phyloP scores from a whole-genome alignment of 2,888 invertebrate species.

The Aporophyla nigra region DNA sequence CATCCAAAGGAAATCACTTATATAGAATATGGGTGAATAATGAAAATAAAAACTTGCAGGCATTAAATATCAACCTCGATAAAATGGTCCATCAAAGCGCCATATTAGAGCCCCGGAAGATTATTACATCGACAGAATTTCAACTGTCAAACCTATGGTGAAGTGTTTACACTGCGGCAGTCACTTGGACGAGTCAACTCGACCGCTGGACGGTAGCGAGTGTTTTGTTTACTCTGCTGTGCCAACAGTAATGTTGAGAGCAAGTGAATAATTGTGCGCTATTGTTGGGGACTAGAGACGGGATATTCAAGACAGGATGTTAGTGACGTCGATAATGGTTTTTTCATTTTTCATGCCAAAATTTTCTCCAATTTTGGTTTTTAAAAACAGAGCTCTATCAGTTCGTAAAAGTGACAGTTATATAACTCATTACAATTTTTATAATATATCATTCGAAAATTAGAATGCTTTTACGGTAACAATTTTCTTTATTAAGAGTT shows the following conservation, averaged over 20 bases:
- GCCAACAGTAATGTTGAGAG: conserved; percentile 77
- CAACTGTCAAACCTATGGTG: conserved; percentile 72
- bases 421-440: neutral
- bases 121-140: conserved; percentile 69
- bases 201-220: conserved; percentile 82
- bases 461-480: neutral
- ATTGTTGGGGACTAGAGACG: conserved; percentile 74
- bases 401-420: neutral
- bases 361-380: neutral
- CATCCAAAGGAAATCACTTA: neutral
- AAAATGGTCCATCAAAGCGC: conserved; percentile 13
- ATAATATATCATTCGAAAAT: neutral
- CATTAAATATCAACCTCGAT: neutral
- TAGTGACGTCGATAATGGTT: conserved; percentile 23
- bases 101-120: conserved; percentile 50
- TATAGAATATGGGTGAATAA: no score
- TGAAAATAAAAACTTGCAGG: neutral
- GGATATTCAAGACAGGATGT: conserved; percentile 30
- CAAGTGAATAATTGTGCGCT: conserved; percentile 80
- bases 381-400: neutral
- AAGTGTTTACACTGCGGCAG: conserved; percentile 79
- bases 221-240: conserved; percentile 85
- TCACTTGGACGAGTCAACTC: conserved; percentile 79
- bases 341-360: neutral
- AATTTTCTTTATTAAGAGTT: neutral